Conservation (phyloP, 2,888 invertebrate species). For the Tipula vernalis region DNA sequence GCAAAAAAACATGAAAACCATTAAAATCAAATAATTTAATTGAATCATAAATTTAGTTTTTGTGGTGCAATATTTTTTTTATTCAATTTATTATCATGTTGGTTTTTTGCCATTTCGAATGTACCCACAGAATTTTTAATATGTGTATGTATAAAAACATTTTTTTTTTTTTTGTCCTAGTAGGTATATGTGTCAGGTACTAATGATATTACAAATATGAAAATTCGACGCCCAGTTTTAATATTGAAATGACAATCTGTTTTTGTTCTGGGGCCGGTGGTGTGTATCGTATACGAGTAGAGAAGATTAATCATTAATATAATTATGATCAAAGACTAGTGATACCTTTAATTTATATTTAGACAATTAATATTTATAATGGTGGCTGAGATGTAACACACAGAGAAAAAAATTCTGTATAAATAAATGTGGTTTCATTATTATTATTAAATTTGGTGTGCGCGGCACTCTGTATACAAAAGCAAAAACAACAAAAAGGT, state of each 20-base stretch:
- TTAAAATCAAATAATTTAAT: constrained; percentile 4
- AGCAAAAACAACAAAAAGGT: not conserved
- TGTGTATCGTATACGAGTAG: not conserved
- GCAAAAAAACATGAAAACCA: not conserved
- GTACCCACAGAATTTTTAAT: not conserved
- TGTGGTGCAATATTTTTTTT: not conserved
- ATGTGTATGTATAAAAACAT: not conserved
- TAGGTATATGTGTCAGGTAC: not conserved
- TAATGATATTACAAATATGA: not conserved
- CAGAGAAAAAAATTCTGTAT: not conserved
- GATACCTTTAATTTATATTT: not conserved
- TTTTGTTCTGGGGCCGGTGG: not conserved
- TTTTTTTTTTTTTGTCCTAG: not conserved
- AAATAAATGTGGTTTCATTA: not conserved
- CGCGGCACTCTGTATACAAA: not conserved
- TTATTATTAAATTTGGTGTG: not conserved
- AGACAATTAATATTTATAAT: not conserved
- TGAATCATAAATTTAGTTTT: constrained; percentile 1
- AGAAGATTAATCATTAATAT: not conserved
- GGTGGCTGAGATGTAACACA: not conserved
- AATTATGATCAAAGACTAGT: not conserved
- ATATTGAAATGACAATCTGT: not conserved
- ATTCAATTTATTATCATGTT: not conserved
- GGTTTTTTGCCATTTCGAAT: not conserved
- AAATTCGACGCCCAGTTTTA: not conserved